Conservation (phyloP, 2,797 vertebrate species). For the Mormyrops boulengeri region DNA sequence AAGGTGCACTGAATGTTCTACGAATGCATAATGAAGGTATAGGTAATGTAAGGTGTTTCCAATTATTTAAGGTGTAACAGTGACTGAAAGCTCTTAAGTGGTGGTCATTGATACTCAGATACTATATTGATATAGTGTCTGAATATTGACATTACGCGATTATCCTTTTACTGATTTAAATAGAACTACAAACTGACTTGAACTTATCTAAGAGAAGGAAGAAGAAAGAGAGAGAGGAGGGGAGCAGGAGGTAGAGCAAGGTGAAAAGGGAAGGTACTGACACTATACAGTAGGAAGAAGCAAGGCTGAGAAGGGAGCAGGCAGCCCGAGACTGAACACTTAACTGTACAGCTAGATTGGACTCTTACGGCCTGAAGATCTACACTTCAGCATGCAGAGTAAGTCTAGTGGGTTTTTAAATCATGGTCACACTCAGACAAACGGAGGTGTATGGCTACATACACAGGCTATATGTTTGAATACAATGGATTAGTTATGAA, state of each 20-base stretch:
- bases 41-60: not conserved
- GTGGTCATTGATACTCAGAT: not conserved
- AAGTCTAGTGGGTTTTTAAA: not conserved
- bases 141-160: not conserved
- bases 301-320: not conserved
- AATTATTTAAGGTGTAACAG: not conserved
- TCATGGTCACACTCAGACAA: not conserved
- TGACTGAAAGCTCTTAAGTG: not conserved
- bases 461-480: not conserved
- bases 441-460: not conserved
- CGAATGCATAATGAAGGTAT: not conserved
- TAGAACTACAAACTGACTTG: not conserved
- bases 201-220: not conserved
- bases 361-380: not conserved
- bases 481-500: not conserved
- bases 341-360: not conserved
- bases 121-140: not conserved
- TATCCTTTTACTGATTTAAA: not conserved
- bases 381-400: constrained; percentile 16
- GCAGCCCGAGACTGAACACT: not conserved
- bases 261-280: not conserved
- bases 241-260: constrained; percentile 19
- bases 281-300: not conserved
- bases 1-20: not conserved
- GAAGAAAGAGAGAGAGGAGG: constrained; percentile 5